These are phyloP conservation scores for Pheosia gnoma DNA, from an alignment of 2,888 invertebrate species.

Conservation along the genomic window DNA sequence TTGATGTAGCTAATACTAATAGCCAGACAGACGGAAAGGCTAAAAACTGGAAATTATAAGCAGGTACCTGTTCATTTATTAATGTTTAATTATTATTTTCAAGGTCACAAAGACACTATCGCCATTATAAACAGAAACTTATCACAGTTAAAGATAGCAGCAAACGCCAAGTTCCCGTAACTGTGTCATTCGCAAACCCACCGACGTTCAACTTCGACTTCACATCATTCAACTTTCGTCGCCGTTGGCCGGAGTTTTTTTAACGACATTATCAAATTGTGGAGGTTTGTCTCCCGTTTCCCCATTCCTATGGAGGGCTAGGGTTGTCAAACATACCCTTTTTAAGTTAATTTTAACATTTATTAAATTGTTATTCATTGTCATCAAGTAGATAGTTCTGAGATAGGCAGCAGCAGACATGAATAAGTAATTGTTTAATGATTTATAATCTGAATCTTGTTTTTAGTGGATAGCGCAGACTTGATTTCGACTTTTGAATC, in stretches of 20 bases:
- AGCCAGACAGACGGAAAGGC: too few species aligned
- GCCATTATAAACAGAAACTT: not conserved
- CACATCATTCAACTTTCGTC: slow-evolving; percentile 27
- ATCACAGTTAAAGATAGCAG: not conserved
- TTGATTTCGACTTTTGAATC: too few species aligned
- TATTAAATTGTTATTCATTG: too few species aligned
- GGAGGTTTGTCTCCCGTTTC: slow-evolving; percentile 32
- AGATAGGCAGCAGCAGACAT: too few species aligned
- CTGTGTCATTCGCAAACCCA: slow-evolving; percentile 33
- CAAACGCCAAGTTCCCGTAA: slow-evolving; percentile 19
- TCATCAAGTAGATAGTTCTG: not conserved
- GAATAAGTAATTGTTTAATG: too few species aligned
- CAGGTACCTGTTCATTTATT: too few species aligned
- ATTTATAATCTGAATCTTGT: too few species aligned
- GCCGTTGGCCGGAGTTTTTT: slow-evolving; percentile 33
- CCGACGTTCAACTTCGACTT: slow-evolving; percentile 18
- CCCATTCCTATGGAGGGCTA: slow-evolving; percentile 26
- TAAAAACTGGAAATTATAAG: too few species aligned
- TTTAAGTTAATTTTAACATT: too few species aligned
- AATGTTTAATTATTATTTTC: not conserved
- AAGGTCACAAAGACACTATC: not conserved
- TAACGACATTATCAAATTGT: slow-evolving; percentile 43
- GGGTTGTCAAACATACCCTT: slow-evolving; percentile 10
- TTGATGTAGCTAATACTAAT: too few species aligned
- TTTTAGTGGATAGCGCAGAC: too few species aligned